phyloP scores from a whole-genome alignment of 2,888 invertebrate species.

The Muschampia plurimacula region DNA sequence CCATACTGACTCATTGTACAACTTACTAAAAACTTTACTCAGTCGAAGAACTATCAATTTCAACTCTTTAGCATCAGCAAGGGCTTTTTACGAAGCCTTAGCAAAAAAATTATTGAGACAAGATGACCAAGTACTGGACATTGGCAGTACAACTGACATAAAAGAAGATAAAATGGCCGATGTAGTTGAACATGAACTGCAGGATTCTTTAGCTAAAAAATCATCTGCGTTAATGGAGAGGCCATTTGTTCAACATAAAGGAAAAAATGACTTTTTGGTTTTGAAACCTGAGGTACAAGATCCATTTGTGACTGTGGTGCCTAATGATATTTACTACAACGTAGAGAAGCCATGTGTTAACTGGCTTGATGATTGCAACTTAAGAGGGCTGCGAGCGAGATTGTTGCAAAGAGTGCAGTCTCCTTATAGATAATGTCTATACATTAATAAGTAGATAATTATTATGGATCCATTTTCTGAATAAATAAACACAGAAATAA shows the following conservation, averaged over 20 bases:
- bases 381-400: conserved; percentile 60
- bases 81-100: conserved; percentile 7
- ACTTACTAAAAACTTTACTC: not conserved
- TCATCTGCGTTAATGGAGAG: conserved; percentile 57
- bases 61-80: conserved; percentile 2
- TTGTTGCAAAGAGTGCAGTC: conserved; percentile 56
- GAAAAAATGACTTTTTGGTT: conserved; percentile 67
- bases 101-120: conserved; percentile 12
- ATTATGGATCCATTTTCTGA: too few species aligned
- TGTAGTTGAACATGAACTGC: conserved; percentile 59
- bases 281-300: conserved; percentile 54
- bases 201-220: conserved; percentile 48
- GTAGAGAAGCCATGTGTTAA: conserved; percentile 72
- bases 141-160: not conserved
- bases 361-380: conserved; percentile 73
- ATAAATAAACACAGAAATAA: too few species aligned
- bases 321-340: conserved; percentile 68
- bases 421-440: conserved; percentile 47
- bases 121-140: not conserved
- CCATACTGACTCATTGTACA: not conserved
- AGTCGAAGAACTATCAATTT: not conserved
- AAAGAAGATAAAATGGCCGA: conserved; percentile 2
- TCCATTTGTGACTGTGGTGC: conserved; percentile 66
- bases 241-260: conserved; percentile 60
- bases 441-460: not conserved